These are phyloP conservation scores for Tenthredo notha DNA, from an alignment of 2,888 invertebrate species.

Conservation along the genomic window DNA sequence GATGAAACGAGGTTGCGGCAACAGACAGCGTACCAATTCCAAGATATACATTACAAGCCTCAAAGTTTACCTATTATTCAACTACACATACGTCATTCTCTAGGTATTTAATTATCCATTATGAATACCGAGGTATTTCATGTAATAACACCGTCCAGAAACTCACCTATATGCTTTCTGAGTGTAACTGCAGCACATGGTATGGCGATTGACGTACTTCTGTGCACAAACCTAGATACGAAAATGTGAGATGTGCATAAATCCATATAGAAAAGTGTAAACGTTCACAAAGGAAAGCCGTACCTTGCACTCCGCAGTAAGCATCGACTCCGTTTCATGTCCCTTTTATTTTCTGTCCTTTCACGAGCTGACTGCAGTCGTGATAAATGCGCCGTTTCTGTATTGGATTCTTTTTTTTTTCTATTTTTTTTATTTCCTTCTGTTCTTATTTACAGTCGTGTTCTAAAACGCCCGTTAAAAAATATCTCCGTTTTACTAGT, in stretches of 20 bases:
- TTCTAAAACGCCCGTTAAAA: slow-evolving; percentile 28
- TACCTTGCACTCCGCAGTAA: slow-evolving; percentile 1
- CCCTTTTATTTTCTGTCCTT: slow-evolving; percentile 24
- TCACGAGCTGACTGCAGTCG: slow-evolving; percentile 16
- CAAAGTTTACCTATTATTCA: background rate
- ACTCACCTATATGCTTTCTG: background rate
- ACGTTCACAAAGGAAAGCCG: background rate
- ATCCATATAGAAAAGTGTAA: background rate
- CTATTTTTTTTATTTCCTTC: no score
- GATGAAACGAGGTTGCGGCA: background rate
- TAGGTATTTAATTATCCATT: background rate
- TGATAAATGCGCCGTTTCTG: slow-evolving; percentile 28
- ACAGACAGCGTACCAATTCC: background rate
- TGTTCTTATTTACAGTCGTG: slow-evolving; percentile 11
- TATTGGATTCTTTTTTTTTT: slow-evolving; percentile 20
- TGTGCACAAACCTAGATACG: background rate
- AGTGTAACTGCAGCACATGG: background rate
- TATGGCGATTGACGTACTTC: background rate
- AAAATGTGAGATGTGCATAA: background rate
- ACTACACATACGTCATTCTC: background rate
- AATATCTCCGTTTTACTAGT: background rate
- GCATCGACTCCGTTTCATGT: slow-evolving; percentile 40
- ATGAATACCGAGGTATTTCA: background rate
- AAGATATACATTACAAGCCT: background rate
- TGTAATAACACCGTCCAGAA: background rate